These are phyloP conservation scores for Grammomys surdaster DNA, from an alignment of 2,113 vertebrate genomes.

Conservation along the genomic window DNA sequence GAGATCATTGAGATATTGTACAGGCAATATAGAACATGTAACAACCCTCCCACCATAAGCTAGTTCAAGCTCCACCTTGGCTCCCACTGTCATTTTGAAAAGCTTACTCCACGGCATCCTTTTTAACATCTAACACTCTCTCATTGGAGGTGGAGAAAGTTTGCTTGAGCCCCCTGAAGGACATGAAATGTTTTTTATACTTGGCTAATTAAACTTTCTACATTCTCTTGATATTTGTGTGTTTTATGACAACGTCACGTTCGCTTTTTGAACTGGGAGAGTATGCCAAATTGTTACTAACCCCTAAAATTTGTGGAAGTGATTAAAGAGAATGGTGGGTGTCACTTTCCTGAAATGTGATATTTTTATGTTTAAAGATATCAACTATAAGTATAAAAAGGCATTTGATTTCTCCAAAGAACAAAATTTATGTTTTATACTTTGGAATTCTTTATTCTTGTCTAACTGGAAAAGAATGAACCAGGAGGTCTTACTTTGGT, in stretches of 20 bases:
- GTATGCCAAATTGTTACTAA: not conserved
- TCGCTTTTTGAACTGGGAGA: not conserved
- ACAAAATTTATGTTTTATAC: not conserved
- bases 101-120: not conserved
- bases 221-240: not conserved
- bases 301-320: not conserved
- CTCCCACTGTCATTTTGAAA: not conserved
- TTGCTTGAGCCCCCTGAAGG: not conserved
- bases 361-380: not conserved
- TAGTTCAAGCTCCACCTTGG: not conserved
- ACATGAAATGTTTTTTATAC: not conserved
- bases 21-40: not conserved
- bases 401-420: not conserved
- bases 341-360: not conserved
- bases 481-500: constrained; percentile 74
- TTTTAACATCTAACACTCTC: not conserved
- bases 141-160: not conserved
- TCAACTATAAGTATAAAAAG: not conserved
- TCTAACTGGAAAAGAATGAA: constrained; percentile 74
- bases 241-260: not conserved
- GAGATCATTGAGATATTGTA: not conserved
- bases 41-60: not conserved
- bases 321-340: not conserved
- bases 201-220: not conserved
- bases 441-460: not conserved